Evolutionary conservation across 2,797 vertebrate genomes (phyloP).

Genomic region (Argyrosomus regius): DNA sequence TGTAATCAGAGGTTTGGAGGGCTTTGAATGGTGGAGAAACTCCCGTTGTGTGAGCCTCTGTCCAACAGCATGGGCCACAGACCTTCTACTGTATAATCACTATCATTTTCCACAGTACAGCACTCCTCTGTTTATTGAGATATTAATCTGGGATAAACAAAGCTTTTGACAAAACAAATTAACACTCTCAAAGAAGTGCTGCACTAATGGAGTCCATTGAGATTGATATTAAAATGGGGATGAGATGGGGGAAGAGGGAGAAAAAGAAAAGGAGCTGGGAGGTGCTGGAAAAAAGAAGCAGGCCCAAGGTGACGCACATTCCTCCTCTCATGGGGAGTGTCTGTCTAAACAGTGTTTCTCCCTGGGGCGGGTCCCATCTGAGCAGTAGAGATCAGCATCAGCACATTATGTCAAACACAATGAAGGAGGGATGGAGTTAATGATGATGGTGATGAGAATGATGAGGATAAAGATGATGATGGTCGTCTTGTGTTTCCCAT

Average conservation of each 20-base stretch:
- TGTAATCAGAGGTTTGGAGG: conserved; percentile 84
- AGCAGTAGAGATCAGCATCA: conserved; percentile 70
- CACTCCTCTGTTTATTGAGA: conserved; percentile 84
- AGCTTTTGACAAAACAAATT: conserved; percentile 87
- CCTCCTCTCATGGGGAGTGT: conserved; percentile 64
- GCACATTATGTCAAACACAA: conserved; percentile 75
- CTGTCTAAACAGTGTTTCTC: conserved; percentile 75
- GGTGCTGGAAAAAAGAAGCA: conserved; percentile 55
- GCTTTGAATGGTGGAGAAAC: conserved; percentile 75
- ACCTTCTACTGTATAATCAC: conserved; percentile 84
- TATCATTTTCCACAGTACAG: conserved; percentile 83
- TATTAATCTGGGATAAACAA: conserved; percentile 88
- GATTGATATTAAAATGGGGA: conserved; percentile 81
- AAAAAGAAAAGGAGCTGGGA: conserved; percentile 34
- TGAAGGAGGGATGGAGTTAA: conserved; percentile 60
- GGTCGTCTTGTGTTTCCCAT: conserved; percentile 68
- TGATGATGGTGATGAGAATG: conserved; percentile 68
- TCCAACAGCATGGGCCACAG: conserved; percentile 70
- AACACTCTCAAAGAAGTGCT: conserved; percentile 77
- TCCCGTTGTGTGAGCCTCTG: conserved; percentile 72
- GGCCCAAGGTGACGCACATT: conserved; percentile 78
- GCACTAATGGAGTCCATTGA: conserved; percentile 81
- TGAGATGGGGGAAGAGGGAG: conserved; percentile 49
- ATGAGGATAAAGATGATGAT: conserved; percentile 65
- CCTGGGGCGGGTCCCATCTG: conserved; percentile 62